phyloP scores from a whole-genome alignment of 2,113 vertebrate species.

The Lepus europaeus region DNA sequence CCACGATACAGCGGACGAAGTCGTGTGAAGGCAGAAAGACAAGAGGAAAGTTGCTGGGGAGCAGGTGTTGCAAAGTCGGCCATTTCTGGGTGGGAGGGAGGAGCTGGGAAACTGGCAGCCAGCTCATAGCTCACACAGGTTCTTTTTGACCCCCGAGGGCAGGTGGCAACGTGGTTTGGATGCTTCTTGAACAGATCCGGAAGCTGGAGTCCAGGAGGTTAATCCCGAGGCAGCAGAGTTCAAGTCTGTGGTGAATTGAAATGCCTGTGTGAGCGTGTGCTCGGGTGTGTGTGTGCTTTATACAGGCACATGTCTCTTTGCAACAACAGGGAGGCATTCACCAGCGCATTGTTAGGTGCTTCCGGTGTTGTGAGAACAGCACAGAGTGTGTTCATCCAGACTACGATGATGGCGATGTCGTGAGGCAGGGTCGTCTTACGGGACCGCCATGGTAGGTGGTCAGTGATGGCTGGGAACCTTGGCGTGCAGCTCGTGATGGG shows the following conservation, averaged over 20 bases:
- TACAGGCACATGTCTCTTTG: not conserved
- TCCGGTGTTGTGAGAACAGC: too few relatives aligned
- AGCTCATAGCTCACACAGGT: not conserved
- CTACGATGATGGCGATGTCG: too few relatives aligned
- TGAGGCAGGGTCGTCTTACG: too few relatives aligned
- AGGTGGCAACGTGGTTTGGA: not conserved
- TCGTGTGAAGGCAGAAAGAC: not conserved
- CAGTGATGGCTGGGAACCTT: too few relatives aligned
- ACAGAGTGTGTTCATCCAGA: too few relatives aligned
- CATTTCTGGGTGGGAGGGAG: not conserved
- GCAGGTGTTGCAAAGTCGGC: not conserved
- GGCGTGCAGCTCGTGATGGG: too few relatives aligned
- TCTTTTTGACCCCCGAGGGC: not conserved
- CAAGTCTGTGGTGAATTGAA: not conserved
- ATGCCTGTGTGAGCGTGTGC: not conserved
- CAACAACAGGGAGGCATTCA: too few relatives aligned
- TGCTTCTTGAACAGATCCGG: not conserved
- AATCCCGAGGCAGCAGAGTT: not conserved
- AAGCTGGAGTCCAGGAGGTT: constrained; percentile 21
- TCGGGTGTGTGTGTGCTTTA: not conserved
- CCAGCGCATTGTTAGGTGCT: too few relatives aligned
- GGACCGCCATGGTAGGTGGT: too few relatives aligned
- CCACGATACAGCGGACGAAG: not conserved
- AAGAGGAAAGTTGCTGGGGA: not conserved
- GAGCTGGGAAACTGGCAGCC: not conserved